Evolutionary conservation across 2,113 vertebrate genomes (phyloP), one percentile per base, ranked within the genome.

Genomic region (Chloropsis hardwickii): DNA sequence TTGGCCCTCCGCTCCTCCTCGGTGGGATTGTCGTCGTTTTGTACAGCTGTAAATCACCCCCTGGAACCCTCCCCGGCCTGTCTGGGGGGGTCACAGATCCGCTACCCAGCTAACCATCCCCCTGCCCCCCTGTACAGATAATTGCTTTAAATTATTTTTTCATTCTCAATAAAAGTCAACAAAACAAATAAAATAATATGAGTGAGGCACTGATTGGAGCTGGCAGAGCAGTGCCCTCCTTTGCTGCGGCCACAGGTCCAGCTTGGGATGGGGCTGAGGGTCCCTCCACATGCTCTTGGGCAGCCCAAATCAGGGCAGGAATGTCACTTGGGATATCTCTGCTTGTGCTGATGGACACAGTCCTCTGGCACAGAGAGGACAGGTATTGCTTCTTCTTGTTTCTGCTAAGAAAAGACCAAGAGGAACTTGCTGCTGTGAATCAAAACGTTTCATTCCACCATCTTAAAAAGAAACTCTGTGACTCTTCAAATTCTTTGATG

Each of bases 131-230:
- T 97, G 97, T 97, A 97, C 96, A 97, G 96, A 96, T 84, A 84
- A 97, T 88, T 35, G 87, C 94, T 95, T 98, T 97, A 97, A 98
- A 98, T 97, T 98, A 98, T 98, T 98, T 98, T 98, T 98, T 98
- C 98, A 98, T 94, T 98, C 97, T 93, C 96, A 96, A 92, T 97
- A 97, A 97, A 97, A 97, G 84, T 80, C 82, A 87, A 96, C 87
- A 69, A 61, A 95, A 78, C 45, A 53, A 97, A 97, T 94, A 96
- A 97, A 97, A 86, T 66, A 45, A 85, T 87, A 56, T 12, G 29
- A 82, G 86, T 62, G 61, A 66, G 94, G 90, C 73, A 31, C 54
- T 58, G 73, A 62, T 37, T 35, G 58, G 64, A 77, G 67, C 65
- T 12, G 72, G 73, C 29, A 82, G 94, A 72, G 71, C 57, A 13